phyloP scores from a whole-genome alignment of 2,113 vertebrate genomes.

The Thymallus thymallus region DNA sequence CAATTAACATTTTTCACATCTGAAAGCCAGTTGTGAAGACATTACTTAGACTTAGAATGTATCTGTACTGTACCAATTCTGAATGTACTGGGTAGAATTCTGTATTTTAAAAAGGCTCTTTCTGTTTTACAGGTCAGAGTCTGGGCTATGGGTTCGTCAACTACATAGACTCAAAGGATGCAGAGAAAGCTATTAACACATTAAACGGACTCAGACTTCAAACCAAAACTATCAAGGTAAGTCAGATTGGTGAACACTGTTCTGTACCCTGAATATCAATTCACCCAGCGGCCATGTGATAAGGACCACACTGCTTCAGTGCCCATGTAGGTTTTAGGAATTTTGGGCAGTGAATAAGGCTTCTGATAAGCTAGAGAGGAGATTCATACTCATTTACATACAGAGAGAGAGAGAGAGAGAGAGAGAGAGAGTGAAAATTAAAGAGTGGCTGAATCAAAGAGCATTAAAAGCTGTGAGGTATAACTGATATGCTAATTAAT shows the following conservation, averaged over 20 bases:
- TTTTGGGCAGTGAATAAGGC: not conserved
- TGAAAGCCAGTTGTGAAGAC: too few species aligned
- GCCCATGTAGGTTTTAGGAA: too few species aligned
- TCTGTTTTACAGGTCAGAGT: slow-evolving; percentile 87
- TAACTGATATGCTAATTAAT: slow-evolving; percentile 48
- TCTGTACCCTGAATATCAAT: too few species aligned
- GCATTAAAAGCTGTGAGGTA: slow-evolving; percentile 38
- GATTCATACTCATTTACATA: not conserved
- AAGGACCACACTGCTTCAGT: too few species aligned
- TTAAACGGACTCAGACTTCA: slow-evolving; percentile 99
- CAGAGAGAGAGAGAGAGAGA: not conserved
- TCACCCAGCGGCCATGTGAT: too few species aligned
- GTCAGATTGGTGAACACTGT: slow-evolving; percentile 11
- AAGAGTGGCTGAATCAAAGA: slow-evolving; percentile 43
- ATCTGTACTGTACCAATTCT: slow-evolving; percentile 1
- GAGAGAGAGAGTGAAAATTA: not conserved
- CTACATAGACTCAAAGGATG: slow-evolving; percentile 99
- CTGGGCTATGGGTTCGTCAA: slow-evolving; percentile 99
- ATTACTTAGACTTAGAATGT: not conserved
- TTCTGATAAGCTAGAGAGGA: not conserved
- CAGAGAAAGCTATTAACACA: slow-evolving; percentile 99
- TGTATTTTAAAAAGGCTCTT: slow-evolving; percentile 10
- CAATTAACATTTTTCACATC: too few species aligned
- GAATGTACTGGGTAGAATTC: too few species aligned
- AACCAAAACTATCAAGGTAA: slow-evolving; percentile 99